Evolutionary conservation across 1,140 invertebrate genomes (phyloP).

Genomic region (Aphaenogaster floridana): DNA sequence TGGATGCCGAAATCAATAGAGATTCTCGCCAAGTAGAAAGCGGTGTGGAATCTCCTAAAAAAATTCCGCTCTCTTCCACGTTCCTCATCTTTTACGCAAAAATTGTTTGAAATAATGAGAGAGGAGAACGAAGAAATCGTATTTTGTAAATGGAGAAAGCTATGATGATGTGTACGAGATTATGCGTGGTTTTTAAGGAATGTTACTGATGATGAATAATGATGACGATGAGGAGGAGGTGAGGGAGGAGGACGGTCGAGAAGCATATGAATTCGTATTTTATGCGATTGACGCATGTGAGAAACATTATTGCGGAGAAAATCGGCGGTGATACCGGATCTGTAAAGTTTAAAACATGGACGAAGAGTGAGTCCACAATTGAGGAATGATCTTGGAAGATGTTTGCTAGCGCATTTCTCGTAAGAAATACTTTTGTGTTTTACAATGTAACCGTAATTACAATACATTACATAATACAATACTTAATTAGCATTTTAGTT

Average conservation of each 20-base stretch:
- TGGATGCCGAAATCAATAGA: slow-evolving; percentile 45
- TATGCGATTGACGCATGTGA: slow-evolving; percentile 15
- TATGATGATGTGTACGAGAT: slow-evolving; percentile 37
- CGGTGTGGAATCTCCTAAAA: slow-evolving; percentile 7
- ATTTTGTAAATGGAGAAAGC: slow-evolving; percentile 18
- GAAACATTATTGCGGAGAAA: slow-evolving; percentile 17
- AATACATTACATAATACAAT: neutral
- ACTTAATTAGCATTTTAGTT: slow-evolving; percentile 4
- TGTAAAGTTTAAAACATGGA: slow-evolving; percentile 11
- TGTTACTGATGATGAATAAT: slow-evolving; percentile 11
- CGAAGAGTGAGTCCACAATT: slow-evolving; percentile 5
- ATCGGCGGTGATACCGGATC: slow-evolving; percentile 22
- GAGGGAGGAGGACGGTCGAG: slow-evolving; percentile 50
- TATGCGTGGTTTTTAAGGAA: slow-evolving; percentile 21
- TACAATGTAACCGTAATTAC: slow-evolving; percentile 3
- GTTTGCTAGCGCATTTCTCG: neutral
- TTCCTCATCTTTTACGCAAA: neutral
- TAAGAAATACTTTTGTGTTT: slow-evolving; percentile 15
- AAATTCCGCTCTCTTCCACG: slow-evolving; percentile 47
- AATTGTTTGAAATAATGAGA: slow-evolving; percentile 8
- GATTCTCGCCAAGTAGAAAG: slow-evolving; percentile 49
- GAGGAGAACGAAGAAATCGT: slow-evolving; percentile 14
- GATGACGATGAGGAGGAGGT: slow-evolving; percentile 44
- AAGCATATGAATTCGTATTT: slow-evolving; percentile 38
- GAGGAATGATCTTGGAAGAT: slow-evolving; percentile 38